Evolutionary conservation across 1,140 invertebrate species (phyloP).

Genomic region (Platyscapa corneri): DNA sequence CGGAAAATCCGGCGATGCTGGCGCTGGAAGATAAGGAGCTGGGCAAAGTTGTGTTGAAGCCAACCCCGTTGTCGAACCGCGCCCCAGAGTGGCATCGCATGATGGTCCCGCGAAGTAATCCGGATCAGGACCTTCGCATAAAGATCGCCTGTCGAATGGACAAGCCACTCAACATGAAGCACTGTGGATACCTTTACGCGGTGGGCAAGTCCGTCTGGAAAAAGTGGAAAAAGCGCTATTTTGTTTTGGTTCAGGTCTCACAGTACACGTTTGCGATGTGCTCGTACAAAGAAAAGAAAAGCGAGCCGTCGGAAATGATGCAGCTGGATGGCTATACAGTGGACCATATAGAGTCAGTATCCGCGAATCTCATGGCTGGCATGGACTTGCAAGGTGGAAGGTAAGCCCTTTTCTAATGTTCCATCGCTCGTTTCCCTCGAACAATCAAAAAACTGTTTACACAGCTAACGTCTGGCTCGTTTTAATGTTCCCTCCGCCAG

Average conservation of each 20-base stretch:
- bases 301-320: constrained; percentile 99
- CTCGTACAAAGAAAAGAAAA: constrained; percentile 99
- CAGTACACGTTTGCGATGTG: constrained; percentile 99
- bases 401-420: constrained; percentile 57
- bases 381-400: constrained; percentile 78
- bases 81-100: constrained; percentile 99
- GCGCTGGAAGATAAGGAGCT: constrained; percentile 99
- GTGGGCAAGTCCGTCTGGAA: constrained; percentile 99
- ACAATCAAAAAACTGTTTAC: too few relatives aligned
- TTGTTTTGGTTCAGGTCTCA: constrained; percentile 98
- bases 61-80: constrained; percentile 93
- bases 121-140: constrained; percentile 96
- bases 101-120: constrained; percentile 94
- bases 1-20: constrained; percentile 97
- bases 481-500: constrained; percentile 69
- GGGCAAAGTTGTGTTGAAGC: constrained; percentile 93
- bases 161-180: constrained; percentile 99
- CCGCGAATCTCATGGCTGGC: constrained; percentile 92
- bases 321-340: constrained; percentile 99
- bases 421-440: too few relatives aligned
- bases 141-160: constrained; percentile 99
- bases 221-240: constrained; percentile 99
- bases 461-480: too few relatives aligned
- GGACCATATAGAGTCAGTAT: constrained; percentile 96
- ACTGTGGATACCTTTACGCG: constrained; percentile 93